Evolutionary conservation across 1,140 invertebrate genomes (phyloP).

Genomic region (Danaus plexippus): DNA sequence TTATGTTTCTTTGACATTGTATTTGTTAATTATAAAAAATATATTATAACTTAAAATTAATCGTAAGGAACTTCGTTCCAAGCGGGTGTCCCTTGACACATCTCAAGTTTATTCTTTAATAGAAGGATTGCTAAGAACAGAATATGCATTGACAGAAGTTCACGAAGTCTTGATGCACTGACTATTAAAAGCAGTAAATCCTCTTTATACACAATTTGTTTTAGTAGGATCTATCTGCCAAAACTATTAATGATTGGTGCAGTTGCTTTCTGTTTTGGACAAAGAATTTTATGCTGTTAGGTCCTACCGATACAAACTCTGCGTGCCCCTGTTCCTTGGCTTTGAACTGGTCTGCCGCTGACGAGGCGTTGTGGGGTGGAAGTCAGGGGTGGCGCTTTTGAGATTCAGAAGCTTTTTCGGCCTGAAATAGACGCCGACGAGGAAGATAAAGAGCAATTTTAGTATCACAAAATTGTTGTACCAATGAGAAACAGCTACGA

Average conservation of each 20-base stretch:
- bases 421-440: slow-evolving; percentile 27
- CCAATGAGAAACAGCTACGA: too few species aligned
- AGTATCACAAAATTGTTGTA: too few species aligned
- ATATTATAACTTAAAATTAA: background rate
- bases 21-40: background rate
- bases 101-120: too few species aligned
- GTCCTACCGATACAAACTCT: slow-evolving; percentile 74
- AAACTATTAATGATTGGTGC: too few species aligned
- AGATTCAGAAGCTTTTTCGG: slow-evolving; percentile 36
- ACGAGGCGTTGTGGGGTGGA: slow-evolving; percentile 29
- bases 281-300: background rate
- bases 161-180: too few species aligned
- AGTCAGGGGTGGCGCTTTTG: slow-evolving; percentile 29
- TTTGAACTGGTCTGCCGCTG: slow-evolving; percentile 12
- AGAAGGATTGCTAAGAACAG: too few species aligned
- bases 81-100: too few species aligned
- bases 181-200: too few species aligned
- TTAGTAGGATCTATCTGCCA: too few species aligned
- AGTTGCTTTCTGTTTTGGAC: background rate
- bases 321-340: slow-evolving; percentile 68
- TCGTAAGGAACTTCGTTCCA: background rate
- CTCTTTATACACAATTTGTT: too few species aligned
- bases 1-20: background rate
- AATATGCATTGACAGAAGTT: too few species aligned
- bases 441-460: too few species aligned